phyloP scores from a whole-genome alignment of 2,888 invertebrate species.

The Oscheius sp. region DNA sequence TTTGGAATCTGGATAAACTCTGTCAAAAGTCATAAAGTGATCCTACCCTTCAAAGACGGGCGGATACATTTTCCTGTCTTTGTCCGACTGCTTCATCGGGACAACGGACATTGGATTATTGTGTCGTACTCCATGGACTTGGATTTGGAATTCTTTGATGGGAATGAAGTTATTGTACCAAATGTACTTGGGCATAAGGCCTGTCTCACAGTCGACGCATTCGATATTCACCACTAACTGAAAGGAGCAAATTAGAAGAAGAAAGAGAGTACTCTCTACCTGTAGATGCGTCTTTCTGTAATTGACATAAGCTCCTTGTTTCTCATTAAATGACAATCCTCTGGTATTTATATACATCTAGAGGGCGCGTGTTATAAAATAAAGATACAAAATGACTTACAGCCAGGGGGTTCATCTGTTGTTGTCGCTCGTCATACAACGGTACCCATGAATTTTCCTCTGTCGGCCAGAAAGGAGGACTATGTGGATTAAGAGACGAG shows the following conservation, averaged over 20 bases:
- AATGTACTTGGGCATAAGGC: constrained; percentile 3
- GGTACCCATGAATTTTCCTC: constrained; percentile 1
- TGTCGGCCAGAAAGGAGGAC: neutral
- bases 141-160: constrained; percentile 19
- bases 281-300: constrained; percentile 24
- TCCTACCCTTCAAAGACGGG: constrained; percentile 17
- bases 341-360: neutral
- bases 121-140: constrained; percentile 15
- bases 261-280: neutral
- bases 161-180: constrained; percentile 7
- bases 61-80: constrained; percentile 14
- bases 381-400: neutral
- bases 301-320: constrained; percentile 16
- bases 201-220: constrained; percentile 1
- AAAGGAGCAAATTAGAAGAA: neutral
- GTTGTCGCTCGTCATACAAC: constrained; percentile 14
- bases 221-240: constrained; percentile 14
- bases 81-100: constrained; percentile 12
- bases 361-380: neutral
- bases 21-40: no score
- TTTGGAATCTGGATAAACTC: constrained; percentile 2
- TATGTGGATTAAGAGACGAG: neutral
- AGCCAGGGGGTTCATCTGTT: constrained; percentile 4
- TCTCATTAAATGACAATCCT: neutral
- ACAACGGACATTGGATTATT: constrained; percentile 3